phyloP scores from a whole-genome alignment of 30 jellyfish, hydroid and myxozoan genomes.

The Hydractinia symbiolongicarpus region DNA sequence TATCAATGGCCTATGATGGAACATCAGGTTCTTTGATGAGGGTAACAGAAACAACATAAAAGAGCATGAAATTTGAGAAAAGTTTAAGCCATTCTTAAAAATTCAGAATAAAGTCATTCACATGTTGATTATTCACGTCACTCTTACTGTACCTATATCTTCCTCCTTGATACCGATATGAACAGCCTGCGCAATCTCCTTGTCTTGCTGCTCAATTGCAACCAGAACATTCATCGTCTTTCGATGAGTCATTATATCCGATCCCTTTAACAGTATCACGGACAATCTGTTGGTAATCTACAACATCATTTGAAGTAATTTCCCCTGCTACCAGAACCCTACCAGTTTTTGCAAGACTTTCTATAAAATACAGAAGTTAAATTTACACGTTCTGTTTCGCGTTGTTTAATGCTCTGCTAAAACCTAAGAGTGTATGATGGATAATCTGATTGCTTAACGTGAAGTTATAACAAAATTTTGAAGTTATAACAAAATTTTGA shows the following conservation, averaged over 20 bases:
- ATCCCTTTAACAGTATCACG: constrained; percentile 74
- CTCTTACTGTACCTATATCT: constrained; percentile 42
- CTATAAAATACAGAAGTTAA: constrained; percentile 24
- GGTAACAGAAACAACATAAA: too few species aligned
- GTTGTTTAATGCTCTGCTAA: not conserved
- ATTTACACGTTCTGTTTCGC: not conserved
- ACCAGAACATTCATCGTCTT: constrained; percentile 88
- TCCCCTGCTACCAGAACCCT: constrained; percentile 97
- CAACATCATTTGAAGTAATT: constrained; percentile 68
- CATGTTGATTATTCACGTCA: too few species aligned
- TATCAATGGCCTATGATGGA: too few species aligned
- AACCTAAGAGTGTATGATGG: not conserved
- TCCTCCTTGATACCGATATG: constrained; percentile 57
- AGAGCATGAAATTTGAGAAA: too few species aligned
- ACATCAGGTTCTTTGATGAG: too few species aligned
- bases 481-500: too few species aligned
- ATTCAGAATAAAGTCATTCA: too few species aligned
- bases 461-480: too few species aligned
- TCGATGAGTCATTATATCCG: constrained; percentile 90
- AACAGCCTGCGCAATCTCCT: constrained; percentile 93
- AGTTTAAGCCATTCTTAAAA: too few species aligned
- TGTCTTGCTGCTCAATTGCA: constrained; percentile 90
- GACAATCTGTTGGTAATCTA: constrained; percentile 74
- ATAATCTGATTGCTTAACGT: not conserved
- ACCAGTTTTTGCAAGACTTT: constrained; percentile 96